Percentiles rank a stretch among this genome's conserved stretches.
phyloP scores from a whole-genome alignment of 2,113 vertebrate genomes.

The Entelurus aequoreus region DNA sequence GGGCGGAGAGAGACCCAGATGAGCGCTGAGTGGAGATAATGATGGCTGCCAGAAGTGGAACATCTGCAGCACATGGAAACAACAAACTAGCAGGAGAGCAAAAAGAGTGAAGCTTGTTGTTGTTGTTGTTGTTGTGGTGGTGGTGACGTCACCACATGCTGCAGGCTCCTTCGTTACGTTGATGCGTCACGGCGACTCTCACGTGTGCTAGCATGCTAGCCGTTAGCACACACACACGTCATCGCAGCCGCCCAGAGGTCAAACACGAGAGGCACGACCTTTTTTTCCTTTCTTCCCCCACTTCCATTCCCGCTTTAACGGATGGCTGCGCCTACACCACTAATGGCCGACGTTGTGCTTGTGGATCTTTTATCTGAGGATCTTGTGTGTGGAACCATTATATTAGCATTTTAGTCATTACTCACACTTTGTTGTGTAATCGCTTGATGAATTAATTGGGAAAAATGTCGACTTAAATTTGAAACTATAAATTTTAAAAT shows the following conservation, averaged over 20 bases:
- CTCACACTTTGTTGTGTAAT: not conserved
- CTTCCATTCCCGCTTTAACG: conserved; percentile 26
- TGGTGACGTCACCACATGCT: conserved; percentile 45
- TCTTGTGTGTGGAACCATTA: conserved; percentile 1
- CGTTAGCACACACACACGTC: conserved; percentile 32
- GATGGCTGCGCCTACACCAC: conserved; percentile 17
- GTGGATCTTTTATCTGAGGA: conserved; percentile 5
- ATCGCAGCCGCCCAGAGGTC: conserved; percentile 1
- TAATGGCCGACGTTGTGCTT: not conserved
- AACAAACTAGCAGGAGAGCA: not conserved
- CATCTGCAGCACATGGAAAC: not conserved
- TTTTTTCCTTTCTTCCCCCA: conserved; percentile 21
- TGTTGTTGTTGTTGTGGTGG: not conserved
- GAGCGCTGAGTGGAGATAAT: conserved; percentile 43
- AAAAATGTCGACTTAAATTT: not conserved
- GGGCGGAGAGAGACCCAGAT: conserved; percentile 30
- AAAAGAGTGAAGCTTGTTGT: conserved; percentile 4
- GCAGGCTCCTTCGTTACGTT: conserved; percentile 57
- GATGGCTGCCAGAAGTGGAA: conserved; percentile 39
- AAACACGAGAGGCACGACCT: not conserved
- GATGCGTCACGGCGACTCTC: conserved; percentile 60
- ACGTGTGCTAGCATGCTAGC: conserved; percentile 56
- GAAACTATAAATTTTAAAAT: too few species aligned
- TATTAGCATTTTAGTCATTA: not conserved
- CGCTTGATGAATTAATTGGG: not conserved